These are phyloP conservation scores for Gadus chalcogrammus DNA, from an alignment of 2,113 vertebrate genomes.

Conservation along the genomic window DNA sequence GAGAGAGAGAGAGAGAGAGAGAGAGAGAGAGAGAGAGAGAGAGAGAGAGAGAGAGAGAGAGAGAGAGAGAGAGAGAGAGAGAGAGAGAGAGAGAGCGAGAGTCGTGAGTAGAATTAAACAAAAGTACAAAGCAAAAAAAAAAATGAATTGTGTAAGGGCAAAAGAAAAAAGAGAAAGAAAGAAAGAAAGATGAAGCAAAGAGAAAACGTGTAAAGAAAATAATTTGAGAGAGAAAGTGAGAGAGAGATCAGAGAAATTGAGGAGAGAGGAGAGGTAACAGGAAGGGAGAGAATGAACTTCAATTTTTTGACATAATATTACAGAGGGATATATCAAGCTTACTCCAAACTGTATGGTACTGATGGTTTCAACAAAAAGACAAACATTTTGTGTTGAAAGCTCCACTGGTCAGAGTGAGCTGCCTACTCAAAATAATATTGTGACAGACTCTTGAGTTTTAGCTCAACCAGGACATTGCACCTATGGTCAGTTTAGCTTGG, in stretches of 20 bases:
- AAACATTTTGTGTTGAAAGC: conserved; percentile 66
- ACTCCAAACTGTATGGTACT: conserved; percentile 67
- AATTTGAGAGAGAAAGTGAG: conserved; percentile 37
- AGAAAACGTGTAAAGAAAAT: background rate
- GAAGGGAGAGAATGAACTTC: conserved; percentile 75
- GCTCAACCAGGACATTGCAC: conserved; percentile 66
- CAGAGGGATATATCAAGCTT: conserved; percentile 73
- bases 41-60: too few relatives aligned
- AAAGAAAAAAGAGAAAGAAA: conserved; percentile 6
- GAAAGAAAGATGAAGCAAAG: conserved; percentile 24
- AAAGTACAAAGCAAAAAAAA: too few relatives aligned
- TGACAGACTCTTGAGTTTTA: conserved; percentile 70
- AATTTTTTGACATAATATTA: conserved; percentile 67
- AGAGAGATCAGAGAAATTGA: conserved; percentile 28
- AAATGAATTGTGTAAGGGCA: background rate
- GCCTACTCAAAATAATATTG: conserved; percentile 62
- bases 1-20: too few relatives aligned
- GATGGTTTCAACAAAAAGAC: conserved; percentile 70
- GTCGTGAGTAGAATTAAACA: too few relatives aligned
- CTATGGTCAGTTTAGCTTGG: conserved; percentile 64
- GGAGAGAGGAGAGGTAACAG: conserved; percentile 67
- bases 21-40: too few relatives aligned
- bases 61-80: too few relatives aligned
- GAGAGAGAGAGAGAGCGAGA: too few relatives aligned
- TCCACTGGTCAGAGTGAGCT: conserved; percentile 67